Evolutionary conservation across 2,888 invertebrate genomes (phyloP).

Genomic region (Lycocerus yunnanus): DNA sequence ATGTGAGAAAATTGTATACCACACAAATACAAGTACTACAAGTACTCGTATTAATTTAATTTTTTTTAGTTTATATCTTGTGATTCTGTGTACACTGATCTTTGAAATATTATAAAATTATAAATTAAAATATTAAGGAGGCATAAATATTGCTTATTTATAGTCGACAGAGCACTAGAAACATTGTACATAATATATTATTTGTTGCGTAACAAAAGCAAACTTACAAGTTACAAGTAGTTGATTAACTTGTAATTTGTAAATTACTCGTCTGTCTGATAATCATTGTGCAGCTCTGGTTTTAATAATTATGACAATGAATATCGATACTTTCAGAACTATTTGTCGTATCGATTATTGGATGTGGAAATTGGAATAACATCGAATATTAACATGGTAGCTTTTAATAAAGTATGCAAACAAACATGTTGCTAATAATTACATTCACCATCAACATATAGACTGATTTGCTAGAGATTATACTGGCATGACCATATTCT

Average conservation of each 20-base stretch:
- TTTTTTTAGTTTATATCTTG: not conserved
- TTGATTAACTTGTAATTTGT: too few species aligned
- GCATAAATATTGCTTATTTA: not conserved
- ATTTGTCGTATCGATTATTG: not conserved
- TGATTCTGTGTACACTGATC: not conserved
- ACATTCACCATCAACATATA: constrained; percentile 8
- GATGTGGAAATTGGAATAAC: not conserved
- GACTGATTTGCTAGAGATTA: constrained; percentile 1
- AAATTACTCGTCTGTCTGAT: too few species aligned
- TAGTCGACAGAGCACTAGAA: not conserved
- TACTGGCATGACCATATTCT: constrained; percentile 34
- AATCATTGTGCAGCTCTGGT: too few species aligned
- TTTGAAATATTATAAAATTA: not conserved
- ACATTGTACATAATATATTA: too few species aligned
- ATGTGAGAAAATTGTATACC: not conserved
- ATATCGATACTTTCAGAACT: too few species aligned
- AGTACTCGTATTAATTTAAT: not conserved
- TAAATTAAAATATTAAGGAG: not conserved
- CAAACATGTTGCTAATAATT: not conserved
- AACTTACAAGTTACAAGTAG: too few species aligned
- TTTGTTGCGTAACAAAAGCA: too few species aligned
- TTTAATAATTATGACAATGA: too few species aligned
- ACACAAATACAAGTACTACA: not conserved
- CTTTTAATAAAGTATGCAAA: constrained; percentile 3
- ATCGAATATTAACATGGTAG: not conserved